Evolutionary conservation across 23 tunicate species (phyloP).

Genomic region (Trididemnum miniatum): DNA sequence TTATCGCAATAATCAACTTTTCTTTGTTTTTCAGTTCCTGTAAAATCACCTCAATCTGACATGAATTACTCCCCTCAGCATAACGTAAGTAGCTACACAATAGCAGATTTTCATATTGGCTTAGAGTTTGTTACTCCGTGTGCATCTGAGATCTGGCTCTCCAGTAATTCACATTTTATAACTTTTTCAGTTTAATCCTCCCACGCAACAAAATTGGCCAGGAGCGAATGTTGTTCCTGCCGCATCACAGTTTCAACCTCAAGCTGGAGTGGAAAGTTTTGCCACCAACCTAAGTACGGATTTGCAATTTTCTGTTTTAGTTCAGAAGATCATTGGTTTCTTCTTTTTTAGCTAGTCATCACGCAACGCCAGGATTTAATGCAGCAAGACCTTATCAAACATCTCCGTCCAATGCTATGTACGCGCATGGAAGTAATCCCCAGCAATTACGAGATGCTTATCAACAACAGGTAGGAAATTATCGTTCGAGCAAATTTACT

Average conservation of each 20-base stretch:
- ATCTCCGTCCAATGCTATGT: constrained; percentile 18
- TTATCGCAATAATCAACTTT: too few species aligned
- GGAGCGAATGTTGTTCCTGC: background rate
- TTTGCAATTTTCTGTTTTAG: too few species aligned
- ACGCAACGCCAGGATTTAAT: background rate
- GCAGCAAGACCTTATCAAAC: constrained; percentile 14
- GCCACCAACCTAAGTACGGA: too few species aligned
- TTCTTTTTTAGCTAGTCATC: too few species aligned
- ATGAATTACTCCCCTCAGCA: constrained; percentile 53
- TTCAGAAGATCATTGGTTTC: too few species aligned
- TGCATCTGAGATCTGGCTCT: too few species aligned
- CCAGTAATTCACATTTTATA: too few species aligned
- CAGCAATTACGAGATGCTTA: constrained; percentile 24
- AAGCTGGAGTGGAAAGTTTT: background rate
- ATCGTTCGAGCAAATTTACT: too few species aligned
- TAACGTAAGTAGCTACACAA: too few species aligned
- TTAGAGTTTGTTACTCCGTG: too few species aligned
- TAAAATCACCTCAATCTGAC: constrained; percentile 20
- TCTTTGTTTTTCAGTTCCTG: constrained; percentile 17
- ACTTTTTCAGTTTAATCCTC: constrained; percentile 18
- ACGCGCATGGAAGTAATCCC: background rate
- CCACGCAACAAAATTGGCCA: constrained; percentile 16
- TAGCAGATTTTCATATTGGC: too few species aligned
- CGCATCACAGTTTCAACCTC: background rate
- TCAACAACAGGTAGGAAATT: too few species aligned